Percentiles rank a stretch among this genome's conserved stretches.
These are phyloP conservation scores for Melanotaenia duboulayi DNA, from an alignment of 2,113 vertebrate genomes.

Conservation along the genomic window DNA sequence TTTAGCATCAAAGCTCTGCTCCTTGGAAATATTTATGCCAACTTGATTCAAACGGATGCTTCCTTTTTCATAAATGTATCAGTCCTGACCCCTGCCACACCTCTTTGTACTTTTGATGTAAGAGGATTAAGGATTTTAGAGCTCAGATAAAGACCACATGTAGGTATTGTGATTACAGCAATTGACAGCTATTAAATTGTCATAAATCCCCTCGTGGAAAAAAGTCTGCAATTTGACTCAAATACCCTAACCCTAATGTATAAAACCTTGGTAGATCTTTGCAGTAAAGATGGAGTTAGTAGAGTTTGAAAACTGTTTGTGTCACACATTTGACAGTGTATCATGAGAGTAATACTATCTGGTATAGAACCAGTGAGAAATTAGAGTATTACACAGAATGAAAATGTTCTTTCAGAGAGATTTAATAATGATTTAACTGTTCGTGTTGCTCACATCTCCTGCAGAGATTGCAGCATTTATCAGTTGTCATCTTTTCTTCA, in stretches of 20 bases:
- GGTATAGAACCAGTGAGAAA: background rate
- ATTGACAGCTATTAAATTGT: slow-evolving; percentile 45
- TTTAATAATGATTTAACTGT: no score
- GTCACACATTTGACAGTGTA: no score
- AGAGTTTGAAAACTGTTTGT: background rate
- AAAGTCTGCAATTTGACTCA: slow-evolving; percentile 10
- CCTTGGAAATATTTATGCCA: slow-evolving; percentile 3
- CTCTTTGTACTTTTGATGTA: slow-evolving; percentile 39
- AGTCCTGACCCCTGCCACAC: slow-evolving; percentile 29
- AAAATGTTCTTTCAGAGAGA: background rate
- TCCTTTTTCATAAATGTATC: slow-evolving; percentile 16
- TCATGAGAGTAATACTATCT: background rate
- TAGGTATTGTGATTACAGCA: slow-evolving; percentile 51
- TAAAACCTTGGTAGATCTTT: background rate
- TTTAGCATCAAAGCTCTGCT: slow-evolving; percentile 1
- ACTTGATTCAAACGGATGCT: background rate
- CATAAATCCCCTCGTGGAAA: slow-evolving; percentile 21
- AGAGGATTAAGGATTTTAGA: slow-evolving; percentile 52
- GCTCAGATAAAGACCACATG: slow-evolving; percentile 34
- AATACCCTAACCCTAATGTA: slow-evolving; percentile 9
- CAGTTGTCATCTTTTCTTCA: background rate
- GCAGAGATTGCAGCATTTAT: background rate
- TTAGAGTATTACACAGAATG: background rate
- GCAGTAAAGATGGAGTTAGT: background rate
- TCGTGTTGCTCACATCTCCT: no score